These are phyloP conservation scores for Corythaixoides concolor DNA, from an alignment of 2,113 vertebrate genomes.

Conservation along the genomic window DNA sequence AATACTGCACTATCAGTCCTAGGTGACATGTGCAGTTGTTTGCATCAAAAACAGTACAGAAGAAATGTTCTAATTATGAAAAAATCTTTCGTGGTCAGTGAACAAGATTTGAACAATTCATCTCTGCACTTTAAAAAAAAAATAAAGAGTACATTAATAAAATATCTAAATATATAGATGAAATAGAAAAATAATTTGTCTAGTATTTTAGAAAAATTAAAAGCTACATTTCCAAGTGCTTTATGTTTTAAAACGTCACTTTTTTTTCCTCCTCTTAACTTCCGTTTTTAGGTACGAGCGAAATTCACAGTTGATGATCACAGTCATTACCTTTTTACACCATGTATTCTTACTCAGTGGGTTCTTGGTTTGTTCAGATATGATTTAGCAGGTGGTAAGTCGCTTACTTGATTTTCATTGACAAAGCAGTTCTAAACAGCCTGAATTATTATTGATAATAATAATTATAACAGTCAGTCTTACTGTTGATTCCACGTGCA, in stretches of 20 bases:
- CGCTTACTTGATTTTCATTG: neutral
- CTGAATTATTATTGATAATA: neutral
- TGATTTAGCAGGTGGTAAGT: conserved; percentile 88
- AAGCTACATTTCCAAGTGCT: neutral
- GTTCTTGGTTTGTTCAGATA: conserved; percentile 94
- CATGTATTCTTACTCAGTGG: conserved; percentile 95
- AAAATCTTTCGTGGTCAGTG: neutral
- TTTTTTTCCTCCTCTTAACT: neutral
- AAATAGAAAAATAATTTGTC: neutral
- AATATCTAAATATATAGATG: neutral
- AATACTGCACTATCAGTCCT: neutral
- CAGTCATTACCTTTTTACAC: conserved; percentile 96
- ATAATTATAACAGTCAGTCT: no score
- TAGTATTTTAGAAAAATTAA: neutral
- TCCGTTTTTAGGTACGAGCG: conserved; percentile 81
- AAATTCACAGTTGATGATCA: conserved; percentile 93
- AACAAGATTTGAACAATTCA: neutral
- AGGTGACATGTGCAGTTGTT: neutral
- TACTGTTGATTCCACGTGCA: neutral
- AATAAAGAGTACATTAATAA: neutral
- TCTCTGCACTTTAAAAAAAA: neutral
- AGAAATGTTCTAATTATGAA: neutral
- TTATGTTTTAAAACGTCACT: neutral
- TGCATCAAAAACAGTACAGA: neutral
- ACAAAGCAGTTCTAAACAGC: neutral